These are phyloP conservation scores for Vesta saturnalis DNA, from an alignment of 2,888 invertebrate genomes.

Conservation along the genomic window DNA sequence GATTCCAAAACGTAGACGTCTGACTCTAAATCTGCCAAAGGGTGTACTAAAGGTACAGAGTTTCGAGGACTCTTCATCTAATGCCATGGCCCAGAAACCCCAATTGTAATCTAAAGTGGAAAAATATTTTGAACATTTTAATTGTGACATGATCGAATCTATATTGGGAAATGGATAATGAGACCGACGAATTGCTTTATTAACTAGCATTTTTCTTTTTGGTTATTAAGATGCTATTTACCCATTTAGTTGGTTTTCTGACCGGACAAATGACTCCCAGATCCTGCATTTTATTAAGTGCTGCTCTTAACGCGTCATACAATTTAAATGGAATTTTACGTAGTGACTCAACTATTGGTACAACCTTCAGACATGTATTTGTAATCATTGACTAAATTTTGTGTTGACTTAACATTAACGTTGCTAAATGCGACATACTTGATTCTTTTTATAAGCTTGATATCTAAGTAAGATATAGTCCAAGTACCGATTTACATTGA, in stretches of 20 bases:
- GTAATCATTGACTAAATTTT: background rate
- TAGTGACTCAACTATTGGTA: background rate
- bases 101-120: background rate
- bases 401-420: background rate
- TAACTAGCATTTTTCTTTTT: conserved; percentile 8
- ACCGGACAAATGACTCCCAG: background rate
- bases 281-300: background rate
- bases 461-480: background rate
- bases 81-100: background rate
- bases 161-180: conserved; percentile 4
- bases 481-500: background rate
- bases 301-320: background rate
- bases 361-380: background rate
- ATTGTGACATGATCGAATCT: background rate
- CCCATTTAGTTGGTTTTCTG: conserved; percentile 4
- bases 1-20: background rate
- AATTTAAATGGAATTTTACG: conserved; percentile 5
- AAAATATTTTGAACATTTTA: conserved; percentile 5
- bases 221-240: background rate
- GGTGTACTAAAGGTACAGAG: conserved; percentile 8
- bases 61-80: conserved; percentile 1
- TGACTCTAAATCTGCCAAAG: conserved; percentile 2
- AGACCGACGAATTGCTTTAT: conserved; percentile 10
- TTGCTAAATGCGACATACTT: background rate
- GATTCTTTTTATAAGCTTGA: background rate